phyloP scores from a whole-genome alignment of 2,888 invertebrate species.

The Archaeoteleia sp. region DNA sequence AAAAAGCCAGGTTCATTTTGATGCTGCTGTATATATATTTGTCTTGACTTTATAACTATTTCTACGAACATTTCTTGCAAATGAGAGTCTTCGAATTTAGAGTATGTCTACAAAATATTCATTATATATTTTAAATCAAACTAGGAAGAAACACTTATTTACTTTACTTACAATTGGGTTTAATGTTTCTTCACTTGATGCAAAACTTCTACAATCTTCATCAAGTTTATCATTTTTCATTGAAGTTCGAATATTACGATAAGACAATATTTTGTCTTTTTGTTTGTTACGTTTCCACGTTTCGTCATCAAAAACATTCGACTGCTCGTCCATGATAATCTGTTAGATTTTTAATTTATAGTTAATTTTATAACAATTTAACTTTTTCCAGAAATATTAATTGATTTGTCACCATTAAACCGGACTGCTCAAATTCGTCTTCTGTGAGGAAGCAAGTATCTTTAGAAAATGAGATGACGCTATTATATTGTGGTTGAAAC shows the following conservation, averaged over 20 bases:
- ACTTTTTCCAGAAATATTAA: conserved; percentile 2
- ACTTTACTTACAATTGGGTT: conserved; percentile 18
- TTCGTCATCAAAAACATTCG: conserved; percentile 60
- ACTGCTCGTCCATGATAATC: conserved; percentile 64
- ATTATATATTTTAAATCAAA: too few species aligned
- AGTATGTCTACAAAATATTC: conserved; percentile 16
- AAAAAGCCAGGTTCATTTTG: too few species aligned
- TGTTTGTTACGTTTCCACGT: conserved; percentile 55
- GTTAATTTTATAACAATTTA: background rate
- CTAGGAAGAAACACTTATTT: conserved; percentile 1
- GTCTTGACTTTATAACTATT: conserved; percentile 62
- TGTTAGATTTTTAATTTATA: conserved; percentile 15
- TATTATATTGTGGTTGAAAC: conserved; percentile 22
- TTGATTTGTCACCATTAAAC: conserved; percentile 1
- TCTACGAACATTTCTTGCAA: conserved; percentile 61
- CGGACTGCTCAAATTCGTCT: background rate
- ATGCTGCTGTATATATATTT: too few species aligned
- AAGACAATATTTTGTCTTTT: conserved; percentile 51
- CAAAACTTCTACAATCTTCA: conserved; percentile 51
- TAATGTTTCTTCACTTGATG: conserved; percentile 59
- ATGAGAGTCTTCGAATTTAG: conserved; percentile 19
- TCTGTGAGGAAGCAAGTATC: too few species aligned
- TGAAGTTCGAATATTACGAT: conserved; percentile 41
- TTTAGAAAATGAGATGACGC: background rate
- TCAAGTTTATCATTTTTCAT: conserved; percentile 8